A percentile compares a stretch with the other conserved stretches of the same genome.
phyloP scores from a whole-genome alignment of 1,140 invertebrate genomes.

The Triops longicaudatus region DNA sequence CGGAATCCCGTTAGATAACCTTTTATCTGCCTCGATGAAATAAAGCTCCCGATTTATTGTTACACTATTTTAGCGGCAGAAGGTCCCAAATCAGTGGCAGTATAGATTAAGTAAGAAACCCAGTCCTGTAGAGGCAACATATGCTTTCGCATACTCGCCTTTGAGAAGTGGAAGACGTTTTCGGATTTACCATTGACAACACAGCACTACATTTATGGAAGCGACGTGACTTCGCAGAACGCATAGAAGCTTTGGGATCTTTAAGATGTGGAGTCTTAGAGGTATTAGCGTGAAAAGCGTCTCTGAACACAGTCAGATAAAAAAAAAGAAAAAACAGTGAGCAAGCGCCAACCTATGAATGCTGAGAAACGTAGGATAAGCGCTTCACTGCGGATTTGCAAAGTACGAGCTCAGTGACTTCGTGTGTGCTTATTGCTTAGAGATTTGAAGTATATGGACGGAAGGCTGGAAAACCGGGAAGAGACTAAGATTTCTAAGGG shows the following conservation, averaged over 20 bases:
- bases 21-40: neutral
- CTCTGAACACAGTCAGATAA: neutral
- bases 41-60: neutral
- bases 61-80: neutral
- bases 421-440: neutral
- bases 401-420: neutral
- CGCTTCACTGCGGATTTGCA: neutral
- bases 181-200: conserved; percentile 2
- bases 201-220: conserved; percentile 7
- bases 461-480: too few species aligned
- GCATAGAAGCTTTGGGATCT: conserved; percentile 11
- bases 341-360: neutral
- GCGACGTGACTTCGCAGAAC: conserved; percentile 8
- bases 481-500: too few species aligned
- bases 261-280: conserved; percentile 7
- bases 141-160: neutral
- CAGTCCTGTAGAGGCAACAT: neutral
- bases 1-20: conserved; percentile 5
- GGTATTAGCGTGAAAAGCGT: conserved; percentile 8
- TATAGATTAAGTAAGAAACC: neutral
- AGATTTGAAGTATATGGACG: too few species aligned
- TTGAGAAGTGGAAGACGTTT: neutral
- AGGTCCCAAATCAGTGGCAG: neutral
- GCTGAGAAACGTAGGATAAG: neutral
- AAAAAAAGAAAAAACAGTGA: neutral